Percentiles rank a stretch among this genome's conserved stretches.
Conservation (phyloP, 2,797 vertebrate genomes). For the Crocidura indochinensis region DNA sequence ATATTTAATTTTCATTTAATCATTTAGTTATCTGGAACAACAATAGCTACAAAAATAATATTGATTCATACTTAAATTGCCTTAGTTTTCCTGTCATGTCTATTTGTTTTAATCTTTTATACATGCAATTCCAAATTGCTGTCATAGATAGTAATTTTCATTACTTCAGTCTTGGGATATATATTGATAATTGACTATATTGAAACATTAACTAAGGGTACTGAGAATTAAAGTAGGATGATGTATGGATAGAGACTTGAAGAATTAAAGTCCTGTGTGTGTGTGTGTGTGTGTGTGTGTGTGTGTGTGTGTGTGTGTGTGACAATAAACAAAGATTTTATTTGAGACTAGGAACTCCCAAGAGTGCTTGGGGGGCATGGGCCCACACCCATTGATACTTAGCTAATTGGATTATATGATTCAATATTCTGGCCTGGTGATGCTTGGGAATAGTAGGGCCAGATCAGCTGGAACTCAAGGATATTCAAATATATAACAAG, state of each 20-base stretch:
- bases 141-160: background rate
- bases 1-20: background rate
- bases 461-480: too few species aligned
- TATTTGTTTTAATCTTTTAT: background rate
- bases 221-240: background rate
- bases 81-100: conserved; percentile 30
- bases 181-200: background rate
- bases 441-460: too few species aligned
- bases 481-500: too few species aligned
- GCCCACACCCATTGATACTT: too few species aligned
- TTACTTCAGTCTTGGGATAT: background rate
- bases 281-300: too few species aligned
- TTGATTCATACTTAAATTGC: background rate
- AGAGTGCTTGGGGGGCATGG: too few species aligned
- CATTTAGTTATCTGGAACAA: conserved; percentile 19
- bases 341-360: too few species aligned
- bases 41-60: conserved; percentile 38
- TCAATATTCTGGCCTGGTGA: too few species aligned
- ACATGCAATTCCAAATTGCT: conserved; percentile 13
- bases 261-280: background rate
- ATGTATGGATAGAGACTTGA: background rate
- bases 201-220: background rate
- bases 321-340: background rate
- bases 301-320: too few species aligned
- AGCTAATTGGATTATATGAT: too few species aligned